Evolutionary conservation across 1,140 invertebrate species (phyloP), one percentile per base, ranked within the genome.

Genomic region (Pseudomyrmex cubaensis): DNA sequence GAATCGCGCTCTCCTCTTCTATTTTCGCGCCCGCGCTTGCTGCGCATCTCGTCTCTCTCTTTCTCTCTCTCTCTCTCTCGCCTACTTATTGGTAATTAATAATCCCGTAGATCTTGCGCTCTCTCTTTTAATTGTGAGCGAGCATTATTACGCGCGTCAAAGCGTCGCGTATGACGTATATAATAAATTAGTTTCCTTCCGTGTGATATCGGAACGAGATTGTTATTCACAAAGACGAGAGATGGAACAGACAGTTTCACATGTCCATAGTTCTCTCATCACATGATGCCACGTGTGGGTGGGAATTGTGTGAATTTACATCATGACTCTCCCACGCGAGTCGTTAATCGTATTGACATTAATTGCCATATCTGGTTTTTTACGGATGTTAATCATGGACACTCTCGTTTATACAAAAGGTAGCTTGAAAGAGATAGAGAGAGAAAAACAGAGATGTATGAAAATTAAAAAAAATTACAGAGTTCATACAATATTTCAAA

Each of bases 21-120:
- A 20, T 15, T 63, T 8, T 4, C 46, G 20, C 82, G 59, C 54
- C 44, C 74, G 20, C 12, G n/a, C 57, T n/a, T 59, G 22, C 48
- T 4, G 50, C 78, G 50, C n/a, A 25, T 25, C 10, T 1, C n/a
- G n/a, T n/a, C n/a, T n/a, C n/a, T n/a, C n/a, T 35, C 1, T 25
- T 44, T 8, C 44, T 67, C 77, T 9, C 35, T 56, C 9, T 57
- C 35, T 22, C 13, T 17, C 52, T 46, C 25, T 10, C 44, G 13
- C 46, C 20, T 46, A 25, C 59, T 78, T 78, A 70, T 78, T 70
- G 70, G 69, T 78, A 52, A 54, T 78, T 78, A 78, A 70, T 59
- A 78, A 70, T 17, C 59, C 5, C 15, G n/a, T 70, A 78, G 54
- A 78, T 83, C 54, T 83, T 64, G 20, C 72, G 80, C 17, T 74